phyloP scores from a whole-genome alignment of 2,113 vertebrate genomes.

The Empidonax traillii region DNA sequence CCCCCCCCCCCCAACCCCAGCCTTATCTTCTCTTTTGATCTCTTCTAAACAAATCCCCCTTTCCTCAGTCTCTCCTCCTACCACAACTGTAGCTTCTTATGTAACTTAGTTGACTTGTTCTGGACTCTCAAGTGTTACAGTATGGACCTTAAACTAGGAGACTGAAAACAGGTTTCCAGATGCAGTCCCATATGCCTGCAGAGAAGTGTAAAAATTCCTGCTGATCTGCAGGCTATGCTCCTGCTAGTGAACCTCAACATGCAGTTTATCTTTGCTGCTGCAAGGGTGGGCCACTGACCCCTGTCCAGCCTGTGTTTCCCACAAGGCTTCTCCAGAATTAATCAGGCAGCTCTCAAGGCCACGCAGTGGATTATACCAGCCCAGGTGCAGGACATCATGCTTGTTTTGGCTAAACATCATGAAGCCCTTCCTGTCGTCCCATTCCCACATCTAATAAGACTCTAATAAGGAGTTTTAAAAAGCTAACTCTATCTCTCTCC shows the following conservation, averaged over 20 bases:
- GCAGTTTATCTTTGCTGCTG: background rate
- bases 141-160: background rate
- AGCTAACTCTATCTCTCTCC: background rate
- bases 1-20: rapidly evolving
- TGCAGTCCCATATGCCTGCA: background rate
- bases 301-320: background rate
- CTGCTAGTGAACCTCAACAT: background rate
- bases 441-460: background rate
- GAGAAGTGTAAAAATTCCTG: background rate
- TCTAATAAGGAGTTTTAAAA: too few relatives aligned
- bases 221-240: background rate
- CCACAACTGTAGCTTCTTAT: background rate
- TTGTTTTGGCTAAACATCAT: background rate
- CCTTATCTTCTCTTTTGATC: background rate
- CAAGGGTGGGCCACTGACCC: background rate
- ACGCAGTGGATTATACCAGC: background rate
- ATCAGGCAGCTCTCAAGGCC: background rate
- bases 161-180: background rate
- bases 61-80: background rate
- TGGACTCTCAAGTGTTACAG: background rate
- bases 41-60: background rate
- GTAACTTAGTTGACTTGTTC: background rate
- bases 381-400: background rate
- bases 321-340: background rate
- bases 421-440: background rate